phyloP scores from a whole-genome alignment of 1,140 invertebrate species.

The Metaphire vulgaris region DNA sequence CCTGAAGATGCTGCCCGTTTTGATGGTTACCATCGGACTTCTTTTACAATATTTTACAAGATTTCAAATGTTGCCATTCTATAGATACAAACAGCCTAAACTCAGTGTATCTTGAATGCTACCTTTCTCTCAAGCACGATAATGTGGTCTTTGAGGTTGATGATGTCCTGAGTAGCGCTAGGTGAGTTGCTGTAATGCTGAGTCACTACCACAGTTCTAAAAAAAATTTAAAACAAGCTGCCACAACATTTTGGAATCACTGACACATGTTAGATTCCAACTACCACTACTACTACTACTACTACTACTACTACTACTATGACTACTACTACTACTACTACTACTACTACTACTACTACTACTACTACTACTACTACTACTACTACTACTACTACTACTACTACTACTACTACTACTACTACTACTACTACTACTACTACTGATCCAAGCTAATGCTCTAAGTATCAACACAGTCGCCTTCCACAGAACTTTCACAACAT shows the following conservation, averaged over 20 bases:
- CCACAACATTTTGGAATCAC: too few relatives aligned
- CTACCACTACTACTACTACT: conserved; percentile 18
- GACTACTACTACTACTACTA: conserved; percentile 14
- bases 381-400: conserved; percentile 12
- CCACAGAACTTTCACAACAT: too few relatives aligned
- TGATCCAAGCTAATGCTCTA: too few relatives aligned
- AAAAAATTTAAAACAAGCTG: too few relatives aligned
- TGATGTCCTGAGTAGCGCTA: conserved; percentile 40
- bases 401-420: conserved; percentile 3
- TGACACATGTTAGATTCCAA: too few relatives aligned
- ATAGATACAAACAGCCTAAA: too few relatives aligned
- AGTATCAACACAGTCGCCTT: too few relatives aligned
- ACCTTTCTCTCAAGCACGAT: conserved; percentile 48
- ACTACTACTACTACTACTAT: conserved; percentile 17
- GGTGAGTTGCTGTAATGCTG: neutral
- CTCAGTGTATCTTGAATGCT: too few relatives aligned
- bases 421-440: neutral
- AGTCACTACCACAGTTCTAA: neutral
- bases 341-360: neutral
- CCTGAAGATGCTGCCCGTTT: too few relatives aligned
- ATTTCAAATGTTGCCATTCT: too few relatives aligned
- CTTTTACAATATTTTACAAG: too few relatives aligned
- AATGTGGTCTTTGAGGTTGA: conserved; percentile 46
- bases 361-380: conserved; percentile 17
- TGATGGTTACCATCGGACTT: too few relatives aligned